A percentile compares a stretch with the other conserved stretches of the same genome.
Evolutionary conservation across 2,888 invertebrate genomes (phyloP).

Genomic region (Microdon myrmicae): DNA sequence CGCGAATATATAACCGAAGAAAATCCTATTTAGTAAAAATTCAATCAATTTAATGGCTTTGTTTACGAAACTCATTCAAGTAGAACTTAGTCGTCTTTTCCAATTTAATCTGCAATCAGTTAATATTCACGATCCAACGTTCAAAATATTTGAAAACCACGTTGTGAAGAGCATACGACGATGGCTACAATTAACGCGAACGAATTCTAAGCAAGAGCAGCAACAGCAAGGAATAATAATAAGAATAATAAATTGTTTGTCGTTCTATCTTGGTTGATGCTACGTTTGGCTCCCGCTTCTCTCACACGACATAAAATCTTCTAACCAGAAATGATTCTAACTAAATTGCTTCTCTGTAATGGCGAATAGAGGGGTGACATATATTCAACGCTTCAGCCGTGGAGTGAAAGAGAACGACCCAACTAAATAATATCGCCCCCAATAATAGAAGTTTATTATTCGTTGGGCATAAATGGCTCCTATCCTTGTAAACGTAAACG

Average conservation of each 20-base stretch:
- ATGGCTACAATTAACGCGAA: no score
- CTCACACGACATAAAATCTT: slow-evolving; percentile 21
- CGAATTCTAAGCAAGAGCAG: no score
- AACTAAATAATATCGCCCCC: slow-evolving; percentile 41
- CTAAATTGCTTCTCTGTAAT: slow-evolving; percentile 36
- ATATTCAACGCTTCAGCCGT: not conserved
- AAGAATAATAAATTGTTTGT: slow-evolving; percentile 1
- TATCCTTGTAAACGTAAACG: slow-evolving; percentile 36
- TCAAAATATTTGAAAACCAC: slow-evolving; percentile 28
- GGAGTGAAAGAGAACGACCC: slow-evolving; percentile 9
- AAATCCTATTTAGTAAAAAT: slow-evolving; percentile 15
- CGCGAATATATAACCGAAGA: no score
- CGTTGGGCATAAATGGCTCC: slow-evolving; percentile 39
- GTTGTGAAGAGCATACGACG: slow-evolving; percentile 19
- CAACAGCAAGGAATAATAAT: slow-evolving; percentile 18
- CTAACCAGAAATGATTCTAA: slow-evolving; percentile 42
- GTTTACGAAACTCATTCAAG: not conserved
- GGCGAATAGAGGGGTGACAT: not conserved
- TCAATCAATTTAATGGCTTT: slow-evolving; percentile 20
- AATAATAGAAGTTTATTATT: slow-evolving; percentile 49
- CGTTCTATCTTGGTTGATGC: not conserved
- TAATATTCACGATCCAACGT: slow-evolving; percentile 28
- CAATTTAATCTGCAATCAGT: slow-evolving; percentile 18
- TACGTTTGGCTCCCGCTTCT: not conserved
- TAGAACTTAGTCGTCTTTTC: not conserved